Conservation (phyloP, 1,140 invertebrate genomes). For the Neodiprion pinetum region DNA sequence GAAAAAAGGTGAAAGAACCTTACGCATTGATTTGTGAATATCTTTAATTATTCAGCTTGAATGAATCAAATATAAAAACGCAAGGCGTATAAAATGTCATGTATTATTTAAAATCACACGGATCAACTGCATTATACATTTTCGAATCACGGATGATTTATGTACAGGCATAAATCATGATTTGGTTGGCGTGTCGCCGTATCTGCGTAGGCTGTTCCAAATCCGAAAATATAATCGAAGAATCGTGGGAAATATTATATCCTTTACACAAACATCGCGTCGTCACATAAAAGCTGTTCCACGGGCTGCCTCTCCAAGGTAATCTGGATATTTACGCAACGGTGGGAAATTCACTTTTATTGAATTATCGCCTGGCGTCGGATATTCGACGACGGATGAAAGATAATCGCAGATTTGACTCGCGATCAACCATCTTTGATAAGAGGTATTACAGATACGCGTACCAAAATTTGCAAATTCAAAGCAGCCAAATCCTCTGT, state of each 20-base stretch:
- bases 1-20: no score
- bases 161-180: neutral
- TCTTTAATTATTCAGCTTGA: no score
- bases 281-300: neutral
- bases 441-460: neutral
- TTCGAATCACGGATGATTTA: neutral
- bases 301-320: neutral
- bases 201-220: no score
- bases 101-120: neutral
- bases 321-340: neutral
- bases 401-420: neutral
- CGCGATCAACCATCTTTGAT: neutral
- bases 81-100: no score
- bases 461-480: no score
- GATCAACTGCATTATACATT: neutral
- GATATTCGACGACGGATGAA: neutral
- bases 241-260: neutral
- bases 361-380: neutral
- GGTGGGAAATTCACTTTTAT: neutral
- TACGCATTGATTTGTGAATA: no score
- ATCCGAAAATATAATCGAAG: neutral
- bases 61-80: no score
- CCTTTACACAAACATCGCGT: neutral
- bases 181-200: neutral
- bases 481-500: no score